Evolutionary conservation across 2,113 vertebrate genomes (phyloP).

Genomic region (Coptodon rendalli): DNA sequence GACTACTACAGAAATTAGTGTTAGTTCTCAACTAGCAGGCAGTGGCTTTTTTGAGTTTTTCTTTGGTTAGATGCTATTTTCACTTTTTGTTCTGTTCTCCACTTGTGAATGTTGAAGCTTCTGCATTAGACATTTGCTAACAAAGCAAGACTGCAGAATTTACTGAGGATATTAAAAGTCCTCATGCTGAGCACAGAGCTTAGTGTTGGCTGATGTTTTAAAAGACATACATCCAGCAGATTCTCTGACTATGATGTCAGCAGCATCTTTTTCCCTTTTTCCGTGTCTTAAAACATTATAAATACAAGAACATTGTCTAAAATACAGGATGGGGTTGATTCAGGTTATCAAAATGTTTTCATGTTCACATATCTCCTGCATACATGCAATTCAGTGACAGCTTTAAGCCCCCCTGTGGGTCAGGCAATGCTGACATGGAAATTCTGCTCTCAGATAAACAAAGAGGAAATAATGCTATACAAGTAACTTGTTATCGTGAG

Average conservation of each 20-base stretch:
- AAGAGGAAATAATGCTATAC: neutral
- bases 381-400: neutral
- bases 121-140: neutral
- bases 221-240: neutral
- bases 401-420: neutral
- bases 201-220: neutral
- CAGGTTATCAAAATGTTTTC: neutral
- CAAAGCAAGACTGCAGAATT: neutral
- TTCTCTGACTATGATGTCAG: neutral
- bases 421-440: neutral
- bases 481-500: neutral
- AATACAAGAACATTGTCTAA: neutral
- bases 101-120: neutral
- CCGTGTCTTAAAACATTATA: neutral
- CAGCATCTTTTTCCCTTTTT: neutral
- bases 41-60: neutral
- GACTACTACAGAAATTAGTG: neutral
- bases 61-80: neutral
- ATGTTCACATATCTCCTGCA: neutral
- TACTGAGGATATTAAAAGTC: neutral
- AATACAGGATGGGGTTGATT: neutral
- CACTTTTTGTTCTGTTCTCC: neutral
- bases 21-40: neutral
- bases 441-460: neutral
- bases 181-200: neutral